Evolutionary conservation across 2,797 vertebrate genomes (phyloP), one percentile per base, ranked within the genome.

Genomic region (Tapirus indicus): DNA sequence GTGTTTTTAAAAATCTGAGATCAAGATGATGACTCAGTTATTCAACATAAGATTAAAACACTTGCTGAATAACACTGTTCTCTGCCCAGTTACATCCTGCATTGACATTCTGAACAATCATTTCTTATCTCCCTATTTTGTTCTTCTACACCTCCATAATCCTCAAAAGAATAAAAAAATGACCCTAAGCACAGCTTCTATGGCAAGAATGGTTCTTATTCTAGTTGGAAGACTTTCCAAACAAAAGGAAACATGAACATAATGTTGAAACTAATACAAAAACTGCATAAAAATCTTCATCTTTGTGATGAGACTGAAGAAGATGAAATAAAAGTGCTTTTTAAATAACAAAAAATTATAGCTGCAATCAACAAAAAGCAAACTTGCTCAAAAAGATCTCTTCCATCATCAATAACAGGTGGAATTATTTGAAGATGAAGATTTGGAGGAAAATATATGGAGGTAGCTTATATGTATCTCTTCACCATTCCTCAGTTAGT

Each of bases 311-410:
- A 95, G 66, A 72, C 23, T 54, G 17, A 69, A 78, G 54, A 64
- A 66, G 27, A 72, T 74, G 16, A 68, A 44, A 2, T 52, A 84
- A 41, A 88, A 88, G 58, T 58, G 17, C 27, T 83, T 84, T 82
- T 92, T 68, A 72, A 83, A 25, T 66, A 87, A 90, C 32, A 90
- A 95, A 94, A 95, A 82, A 64, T 68, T 85, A 80, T 44, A 87
- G n/a, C 17, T 87, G 18, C 14, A 86, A 77, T 49, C 41, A 58
- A 91, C 9, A 90, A 90, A 71, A 78, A 75, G 49, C 69, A 93
- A 66, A 58, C 25, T 74, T 89, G 49, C 35, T 80, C 23, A 54
- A 93, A 94, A 91, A 49, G 13, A 75, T 27, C 62, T 56, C 58
- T 85, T 85, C 18, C 25, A 54, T 75, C 18, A 92, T 82, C 88